Base-by-base conservation (phyloP, 2,797 vertebrate species). In the Parambassis ranga region DNA sequence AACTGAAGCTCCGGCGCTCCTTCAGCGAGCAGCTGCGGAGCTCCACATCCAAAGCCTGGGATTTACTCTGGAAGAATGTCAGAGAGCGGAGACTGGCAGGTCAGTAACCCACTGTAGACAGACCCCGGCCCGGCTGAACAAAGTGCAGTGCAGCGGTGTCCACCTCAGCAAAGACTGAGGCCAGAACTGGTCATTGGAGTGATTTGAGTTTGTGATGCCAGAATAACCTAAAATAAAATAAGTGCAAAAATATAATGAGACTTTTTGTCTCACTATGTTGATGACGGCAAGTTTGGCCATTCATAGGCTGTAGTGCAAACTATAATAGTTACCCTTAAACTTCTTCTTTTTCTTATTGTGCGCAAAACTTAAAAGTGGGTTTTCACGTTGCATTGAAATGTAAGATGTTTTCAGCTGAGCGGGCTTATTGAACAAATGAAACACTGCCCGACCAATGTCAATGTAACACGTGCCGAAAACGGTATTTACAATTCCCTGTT, bases 21-120 rank as follows among this genome's bases (percentile, higher is more conserved):
- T 90, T 97, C 80, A 97, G 96, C 60, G 94, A 95, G 79, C 94
- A 95, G 84, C 49, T 96, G 57, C 93, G 94, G 77, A 93, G 89
- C 86, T 95, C 94, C 87, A 94, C 94, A 10, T 89, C 91, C 84
- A 92, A 93, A 92, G 95, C 96, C 75, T 96, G 96, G 96, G 94
- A 93, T 78, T 84, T 95, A 81, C 92, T 97, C 48, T 95, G 96
- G 95, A 95, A 66, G 75, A 95, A 91, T 66, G 92, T 96, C 81
- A 87, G 96, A 10, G 95, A 96, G 85, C 90, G 93, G 63, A 91
- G 94, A 23, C 92, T 96, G 79, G 93, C 95, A 96, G 96, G 96
- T 96, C 91, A 90, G 95, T 94, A 58, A 43, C 56, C 74, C 75
- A 59, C 56, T 20, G 5, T 39, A 51, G 36, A 42, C 14, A 14